Evolutionary conservation across 2,797 vertebrate genomes (phyloP), one percentile per base, ranked within the genome.

Genomic region (Sebastiscus albofasciatus): DNA sequence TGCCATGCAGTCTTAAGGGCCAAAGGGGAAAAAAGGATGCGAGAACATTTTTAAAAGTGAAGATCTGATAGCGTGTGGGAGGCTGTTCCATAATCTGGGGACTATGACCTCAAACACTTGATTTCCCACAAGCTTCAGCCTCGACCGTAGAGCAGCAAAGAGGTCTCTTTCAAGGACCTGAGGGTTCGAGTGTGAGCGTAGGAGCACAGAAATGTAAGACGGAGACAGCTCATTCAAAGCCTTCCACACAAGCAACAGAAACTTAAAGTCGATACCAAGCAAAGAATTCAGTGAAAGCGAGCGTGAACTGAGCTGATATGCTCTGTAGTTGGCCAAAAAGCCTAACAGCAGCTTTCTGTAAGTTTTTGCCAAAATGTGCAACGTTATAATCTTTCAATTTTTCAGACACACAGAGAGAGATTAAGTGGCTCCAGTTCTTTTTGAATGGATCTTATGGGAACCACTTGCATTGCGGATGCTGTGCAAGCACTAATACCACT

Each of bases 141-240:
- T 65, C 2, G 0, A 58, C 9, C 8, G 1, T 14, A 36, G 39
- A 56, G 54, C 1, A 61, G 20, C 27, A 27, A 11, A 75, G 31
- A 67, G 54, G 61, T 75, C 55, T 73, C 46, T 58, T 74, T 80
- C 33, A 81, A 77, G 13, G 29, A 66, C 20, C 22, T 55, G 9
- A 69, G 70, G 52, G 46, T 20, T n/a, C 11, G 1, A 52, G 42
- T 11, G 6, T 8, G 29, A 81, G 20, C 1, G 5, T 66, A 29
- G 73, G 72, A 77, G 39, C 74, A 82, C 22, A 80, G 55, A 75
- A 49, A 76, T 34, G 13, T 22, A 22, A 71, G 36, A 24, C 61
- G 65, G 49, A 72, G 20, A 14, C 9, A 62, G 29, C 4, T 22
- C 14, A 52, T 64, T 77, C 10, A 60, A 82, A 84, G 61, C 54